A percentile compares a stretch with the other conserved stretches of the same genome.
phyloP scores from a whole-genome alignment of 2,888 invertebrate species.

The Synanthedon myopaeformis region DNA sequence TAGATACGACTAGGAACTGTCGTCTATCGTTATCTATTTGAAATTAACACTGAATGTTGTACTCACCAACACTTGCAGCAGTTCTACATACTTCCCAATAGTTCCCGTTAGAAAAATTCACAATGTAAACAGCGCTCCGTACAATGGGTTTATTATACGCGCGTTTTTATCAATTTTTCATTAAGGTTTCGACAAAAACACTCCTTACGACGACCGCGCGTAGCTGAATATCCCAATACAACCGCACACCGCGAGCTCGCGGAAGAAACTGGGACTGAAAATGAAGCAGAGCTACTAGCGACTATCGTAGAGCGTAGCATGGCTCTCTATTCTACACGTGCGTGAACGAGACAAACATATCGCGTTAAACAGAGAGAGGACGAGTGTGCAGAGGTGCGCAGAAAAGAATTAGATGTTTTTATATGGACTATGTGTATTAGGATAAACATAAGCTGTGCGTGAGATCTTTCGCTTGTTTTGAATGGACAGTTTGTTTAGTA shows the following conservation, averaged over 20 bases:
- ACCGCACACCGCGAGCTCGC: constrained; percentile 23
- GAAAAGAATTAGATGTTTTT: constrained; percentile 65
- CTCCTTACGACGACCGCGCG: constrained; percentile 27
- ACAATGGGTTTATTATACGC: constrained; percentile 25
- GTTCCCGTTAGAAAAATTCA: constrained; percentile 27
- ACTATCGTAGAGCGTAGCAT: constrained; percentile 4
- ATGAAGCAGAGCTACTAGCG: no score
- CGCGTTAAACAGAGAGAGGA: constrained; percentile 27
- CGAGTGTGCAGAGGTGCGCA: constrained; percentile 63
- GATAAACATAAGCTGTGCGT: constrained; percentile 49
- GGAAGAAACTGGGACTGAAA: constrained; percentile 48
- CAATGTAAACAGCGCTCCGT: constrained; percentile 21
- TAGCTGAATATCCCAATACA: not conserved
- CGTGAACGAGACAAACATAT: constrained; percentile 24
- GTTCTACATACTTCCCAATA: constrained; percentile 32
- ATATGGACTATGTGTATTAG: constrained; percentile 59
- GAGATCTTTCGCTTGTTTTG: constrained; percentile 43
- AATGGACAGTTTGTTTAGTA: constrained; percentile 11
- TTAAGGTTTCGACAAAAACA: constrained; percentile 50
- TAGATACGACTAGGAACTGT: constrained; percentile 10
- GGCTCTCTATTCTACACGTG: constrained; percentile 20
- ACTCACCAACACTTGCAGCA: constrained; percentile 33
- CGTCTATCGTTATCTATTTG: constrained; percentile 30
- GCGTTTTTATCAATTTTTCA: constrained; percentile 50
- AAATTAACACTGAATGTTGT: constrained; percentile 32